Evolutionary conservation across 1,140 invertebrate genomes (phyloP).

Genomic region (Drosophila parabipectinata): DNA sequence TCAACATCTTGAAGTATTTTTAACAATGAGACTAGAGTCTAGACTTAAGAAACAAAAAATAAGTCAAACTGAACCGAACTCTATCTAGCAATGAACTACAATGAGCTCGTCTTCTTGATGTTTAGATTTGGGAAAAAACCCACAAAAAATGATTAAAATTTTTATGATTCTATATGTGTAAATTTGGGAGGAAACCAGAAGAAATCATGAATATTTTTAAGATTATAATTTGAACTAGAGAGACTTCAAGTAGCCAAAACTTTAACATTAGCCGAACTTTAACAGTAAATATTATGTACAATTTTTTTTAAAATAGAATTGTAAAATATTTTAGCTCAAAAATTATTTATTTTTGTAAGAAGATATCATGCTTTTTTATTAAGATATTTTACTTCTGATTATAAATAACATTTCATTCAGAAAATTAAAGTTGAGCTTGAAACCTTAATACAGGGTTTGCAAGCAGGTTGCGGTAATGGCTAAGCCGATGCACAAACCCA

Average conservation of each 20-base stretch:
- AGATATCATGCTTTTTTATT: not conserved
- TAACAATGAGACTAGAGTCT: not conserved
- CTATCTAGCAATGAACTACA: constrained; percentile 32
- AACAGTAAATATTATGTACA: too few species aligned
- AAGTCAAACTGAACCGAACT: constrained; percentile 14
- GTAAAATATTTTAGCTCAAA: not conserved
- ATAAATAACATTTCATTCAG: not conserved
- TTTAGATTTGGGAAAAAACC: not conserved
- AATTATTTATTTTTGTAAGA: not conserved
- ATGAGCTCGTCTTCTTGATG: constrained; percentile 46
- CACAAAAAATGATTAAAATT: too few species aligned
- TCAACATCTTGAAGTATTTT: constrained; percentile 42
- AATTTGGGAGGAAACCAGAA: too few species aligned
- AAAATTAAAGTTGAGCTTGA: not conserved
- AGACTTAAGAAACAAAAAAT: not conserved
- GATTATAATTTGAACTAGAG: too few species aligned
- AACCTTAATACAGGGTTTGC: not conserved
- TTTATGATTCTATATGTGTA: not conserved
- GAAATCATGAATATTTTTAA: too few species aligned
- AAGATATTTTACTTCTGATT: not conserved
- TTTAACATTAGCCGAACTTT: too few species aligned
- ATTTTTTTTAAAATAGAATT: not conserved
- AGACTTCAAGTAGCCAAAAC: not conserved
- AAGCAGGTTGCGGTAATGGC: not conserved
- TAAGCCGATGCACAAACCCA: not conserved